phyloP scores from a whole-genome alignment of 2,113 vertebrate genomes.

The Fulmarus glacialis region DNA sequence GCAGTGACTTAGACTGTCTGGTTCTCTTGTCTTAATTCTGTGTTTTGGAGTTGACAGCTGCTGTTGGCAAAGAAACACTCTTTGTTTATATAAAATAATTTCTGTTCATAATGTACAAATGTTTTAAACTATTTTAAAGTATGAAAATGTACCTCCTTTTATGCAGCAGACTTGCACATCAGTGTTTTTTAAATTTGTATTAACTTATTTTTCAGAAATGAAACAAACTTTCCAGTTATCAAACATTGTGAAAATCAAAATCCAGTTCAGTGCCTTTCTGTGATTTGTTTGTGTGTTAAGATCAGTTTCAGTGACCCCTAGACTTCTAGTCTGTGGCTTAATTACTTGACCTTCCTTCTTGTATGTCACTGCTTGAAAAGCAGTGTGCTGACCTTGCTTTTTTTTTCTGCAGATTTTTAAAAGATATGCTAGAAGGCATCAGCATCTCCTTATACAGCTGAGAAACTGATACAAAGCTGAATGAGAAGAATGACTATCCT shows the following conservation, averaged over 20 bases:
- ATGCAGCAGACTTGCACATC: slow-evolving; percentile 21
- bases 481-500: not conserved
- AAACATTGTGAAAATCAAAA: not conserved
- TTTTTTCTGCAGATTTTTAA: not conserved
- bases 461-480: not conserved
- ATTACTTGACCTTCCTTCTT: slow-evolving; percentile 3
- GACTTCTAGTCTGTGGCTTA: not conserved
- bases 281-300: not conserved
- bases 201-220: slow-evolving; percentile 48
- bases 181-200: slow-evolving; percentile 4
- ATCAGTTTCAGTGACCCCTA: not conserved
- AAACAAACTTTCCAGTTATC: not conserved
- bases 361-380: not conserved
- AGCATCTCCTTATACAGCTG: not conserved
- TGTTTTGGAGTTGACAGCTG: not conserved
- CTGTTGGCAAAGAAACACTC: slow-evolving; percentile 7
- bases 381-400: not conserved
- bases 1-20: not conserved
- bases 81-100: slow-evolving; percentile 42
- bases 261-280: not conserved
- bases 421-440: not conserved
- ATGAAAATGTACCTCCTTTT: slow-evolving; percentile 16
- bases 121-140: slow-evolving; percentile 32
- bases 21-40: slow-evolving; percentile 19
- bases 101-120: slow-evolving; percentile 4